A percentile compares a stretch with the other conserved stretches of the same genome.
Conservation (phyloP, 2,113 vertebrate genomes). For the Pipra filicauda region DNA sequence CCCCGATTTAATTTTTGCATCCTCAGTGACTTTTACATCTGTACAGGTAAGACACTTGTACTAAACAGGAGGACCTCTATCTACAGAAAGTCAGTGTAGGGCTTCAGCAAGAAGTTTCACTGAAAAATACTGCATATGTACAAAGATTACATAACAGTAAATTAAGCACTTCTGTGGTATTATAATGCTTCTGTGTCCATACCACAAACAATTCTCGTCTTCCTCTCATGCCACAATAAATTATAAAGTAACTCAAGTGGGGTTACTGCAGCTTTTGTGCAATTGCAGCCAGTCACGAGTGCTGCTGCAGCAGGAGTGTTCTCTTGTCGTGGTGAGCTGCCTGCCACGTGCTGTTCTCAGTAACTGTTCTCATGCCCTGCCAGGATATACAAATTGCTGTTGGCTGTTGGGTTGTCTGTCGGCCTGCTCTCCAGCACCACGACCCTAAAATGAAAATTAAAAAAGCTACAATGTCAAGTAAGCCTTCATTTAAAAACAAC, state of each 20-base stretch:
- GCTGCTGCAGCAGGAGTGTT: constrained; percentile 66
- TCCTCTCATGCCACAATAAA: constrained; percentile 87
- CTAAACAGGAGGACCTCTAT: constrained; percentile 79
- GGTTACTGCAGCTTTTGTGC: constrained; percentile 60
- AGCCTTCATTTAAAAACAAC: background rate
- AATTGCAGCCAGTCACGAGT: constrained; percentile 54
- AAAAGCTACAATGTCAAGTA: background rate
- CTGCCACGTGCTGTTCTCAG: constrained; percentile 72
- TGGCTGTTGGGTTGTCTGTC: constrained; percentile 95
- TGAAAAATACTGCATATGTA: constrained; percentile 92
- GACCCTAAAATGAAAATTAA: constrained; percentile 76
- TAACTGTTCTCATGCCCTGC: constrained; percentile 99
- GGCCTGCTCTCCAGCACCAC: constrained; percentile 98
- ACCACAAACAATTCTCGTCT: constrained; percentile 73
- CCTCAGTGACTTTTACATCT: constrained; percentile 79
- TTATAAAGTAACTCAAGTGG: constrained; percentile 68
- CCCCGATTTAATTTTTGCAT: constrained; percentile 68
- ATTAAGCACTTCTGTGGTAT: constrained; percentile 87
- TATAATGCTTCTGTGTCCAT: constrained; percentile 74
- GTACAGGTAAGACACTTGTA: constrained; percentile 85
- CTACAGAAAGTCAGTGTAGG: constrained; percentile 83
- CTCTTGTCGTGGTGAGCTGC: background rate
- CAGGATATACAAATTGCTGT: constrained; percentile 98
- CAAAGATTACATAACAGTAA: constrained; percentile 94
- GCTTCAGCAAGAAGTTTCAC: constrained; percentile 74